Evolutionary conservation across 1,140 invertebrate genomes (phyloP).

Genomic region (Atopsyche davidsoni): DNA sequence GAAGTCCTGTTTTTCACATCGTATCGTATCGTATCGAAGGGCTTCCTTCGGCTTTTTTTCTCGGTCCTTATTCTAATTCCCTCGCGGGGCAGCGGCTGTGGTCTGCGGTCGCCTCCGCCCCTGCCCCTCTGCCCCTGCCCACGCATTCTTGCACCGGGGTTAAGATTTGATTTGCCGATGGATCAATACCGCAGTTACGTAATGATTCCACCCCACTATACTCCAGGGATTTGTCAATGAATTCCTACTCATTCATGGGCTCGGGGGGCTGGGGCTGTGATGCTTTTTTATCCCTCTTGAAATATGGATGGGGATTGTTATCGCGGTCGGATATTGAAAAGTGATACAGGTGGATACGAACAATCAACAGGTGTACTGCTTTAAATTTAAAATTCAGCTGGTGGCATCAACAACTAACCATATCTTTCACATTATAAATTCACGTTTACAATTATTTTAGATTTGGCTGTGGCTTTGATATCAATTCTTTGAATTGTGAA

Average conservation of each 20-base stretch:
- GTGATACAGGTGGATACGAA: too few species aligned
- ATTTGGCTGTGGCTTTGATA: too few species aligned
- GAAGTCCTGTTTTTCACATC: neutral
- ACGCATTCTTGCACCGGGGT: conserved; percentile 17
- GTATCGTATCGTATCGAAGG: neutral
- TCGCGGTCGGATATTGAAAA: too few species aligned
- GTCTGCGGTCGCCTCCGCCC: conserved; percentile 13
- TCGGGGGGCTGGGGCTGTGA: too few species aligned
- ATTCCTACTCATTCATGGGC: conserved; percentile 15
- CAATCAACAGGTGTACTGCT: too few species aligned
- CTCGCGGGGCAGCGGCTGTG: conserved; percentile 12
- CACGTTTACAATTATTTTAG: too few species aligned
- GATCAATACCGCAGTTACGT: conserved; percentile 26
- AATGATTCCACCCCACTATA: conserved; percentile 23
- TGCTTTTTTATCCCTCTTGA: too few species aligned
- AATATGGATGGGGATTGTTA: too few species aligned
- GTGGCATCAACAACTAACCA: too few species aligned
- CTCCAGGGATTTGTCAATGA: conserved; percentile 24
- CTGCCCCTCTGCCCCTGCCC: neutral
- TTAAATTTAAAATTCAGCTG: too few species aligned
- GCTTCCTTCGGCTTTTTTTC: conserved; percentile 22
- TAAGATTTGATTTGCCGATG: conserved; percentile 21
- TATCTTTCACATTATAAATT: too few species aligned
- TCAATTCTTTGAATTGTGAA: too few species aligned
- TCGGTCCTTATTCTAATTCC: conserved; percentile 14